phyloP scores from a whole-genome alignment of 1,140 invertebrate genomes.

The Diprion similis region DNA sequence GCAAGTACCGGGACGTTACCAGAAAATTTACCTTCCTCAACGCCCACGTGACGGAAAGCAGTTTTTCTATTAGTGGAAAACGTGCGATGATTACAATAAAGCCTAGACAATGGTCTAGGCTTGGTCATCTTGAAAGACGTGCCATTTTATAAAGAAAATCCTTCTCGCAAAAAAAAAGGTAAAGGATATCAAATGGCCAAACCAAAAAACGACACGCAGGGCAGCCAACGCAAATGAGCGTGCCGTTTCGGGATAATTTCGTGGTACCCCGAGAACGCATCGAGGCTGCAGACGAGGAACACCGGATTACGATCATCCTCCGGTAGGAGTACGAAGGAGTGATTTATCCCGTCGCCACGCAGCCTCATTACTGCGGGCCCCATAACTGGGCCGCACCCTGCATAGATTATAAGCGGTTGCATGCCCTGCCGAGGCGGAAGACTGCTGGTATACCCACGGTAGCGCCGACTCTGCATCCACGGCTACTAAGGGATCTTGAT shows the following conservation, averaged over 20 bases:
- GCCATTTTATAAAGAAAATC: no score
- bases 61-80: not conserved
- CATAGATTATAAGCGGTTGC: constrained; percentile 39
- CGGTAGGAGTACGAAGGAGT: constrained; percentile 42
- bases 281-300: constrained; percentile 29
- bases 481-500: not conserved
- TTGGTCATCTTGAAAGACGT: no score
- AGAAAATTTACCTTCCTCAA: not conserved
- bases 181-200: no score
- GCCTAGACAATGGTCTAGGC: not conserved
- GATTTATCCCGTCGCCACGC: constrained; percentile 53
- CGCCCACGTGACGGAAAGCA: not conserved
- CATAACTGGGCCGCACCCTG: constrained; percentile 56
- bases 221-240: constrained; percentile 19
- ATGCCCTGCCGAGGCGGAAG: no score
- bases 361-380: constrained; percentile 34
- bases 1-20: not conserved
- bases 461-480: not conserved
- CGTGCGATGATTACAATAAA: not conserved
- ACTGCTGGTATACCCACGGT: not conserved
- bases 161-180: no score
- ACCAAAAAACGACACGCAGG: not conserved
- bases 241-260: not conserved
- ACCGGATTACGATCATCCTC: constrained; percentile 55
- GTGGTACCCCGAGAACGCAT: constrained; percentile 30